These are phyloP conservation scores for Oryzias melastigma DNA, from an alignment of 2,113 vertebrate species.

Conservation along the genomic window DNA sequence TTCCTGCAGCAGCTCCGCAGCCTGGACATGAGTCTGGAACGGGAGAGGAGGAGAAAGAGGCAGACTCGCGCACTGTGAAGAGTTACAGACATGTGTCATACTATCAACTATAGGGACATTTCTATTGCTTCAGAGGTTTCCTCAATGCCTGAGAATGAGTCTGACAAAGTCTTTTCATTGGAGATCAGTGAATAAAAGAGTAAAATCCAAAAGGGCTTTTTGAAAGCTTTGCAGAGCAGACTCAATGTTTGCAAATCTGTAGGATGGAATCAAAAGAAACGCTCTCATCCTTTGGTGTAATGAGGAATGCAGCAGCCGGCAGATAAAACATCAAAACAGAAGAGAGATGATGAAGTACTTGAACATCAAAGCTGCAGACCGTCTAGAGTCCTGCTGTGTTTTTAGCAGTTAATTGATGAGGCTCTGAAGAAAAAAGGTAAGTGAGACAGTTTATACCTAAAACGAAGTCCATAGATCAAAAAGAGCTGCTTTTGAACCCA, in stretches of 20 bases:
- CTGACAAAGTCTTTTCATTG: conserved; percentile 48
- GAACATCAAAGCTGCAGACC: conserved; percentile 82
- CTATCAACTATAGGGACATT: conserved; percentile 8
- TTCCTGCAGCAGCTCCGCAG: conserved; percentile 78
- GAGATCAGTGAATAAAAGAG: conserved; percentile 46
- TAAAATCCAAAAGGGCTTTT: background rate
- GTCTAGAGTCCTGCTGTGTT: conserved; percentile 80
- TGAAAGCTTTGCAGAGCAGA: background rate
- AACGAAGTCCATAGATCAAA: background rate
- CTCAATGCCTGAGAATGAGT: conserved; percentile 35
- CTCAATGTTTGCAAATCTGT: conserved; percentile 36
- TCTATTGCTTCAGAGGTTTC: conserved; percentile 32
- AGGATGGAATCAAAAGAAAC: conserved; percentile 75
- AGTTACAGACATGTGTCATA: conserved; percentile 12
- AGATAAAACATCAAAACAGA: conserved; percentile 78
- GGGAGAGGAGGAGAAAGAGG: conserved; percentile 55
- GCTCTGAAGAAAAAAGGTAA: conserved; percentile 80
- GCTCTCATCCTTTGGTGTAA: conserved; percentile 78
- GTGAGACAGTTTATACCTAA: conserved; percentile 28
- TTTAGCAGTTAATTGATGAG: conserved; percentile 80
- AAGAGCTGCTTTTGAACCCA: too few relatives aligned
- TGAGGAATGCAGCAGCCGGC: conserved; percentile 80
- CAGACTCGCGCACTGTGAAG: conserved; percentile 58
- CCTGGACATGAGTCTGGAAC: conserved; percentile 71
- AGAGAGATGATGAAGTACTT: conserved; percentile 80